Evolutionary conservation across 2,888 invertebrate genomes (phyloP).

Genomic region (Morpho achilles): DNA sequence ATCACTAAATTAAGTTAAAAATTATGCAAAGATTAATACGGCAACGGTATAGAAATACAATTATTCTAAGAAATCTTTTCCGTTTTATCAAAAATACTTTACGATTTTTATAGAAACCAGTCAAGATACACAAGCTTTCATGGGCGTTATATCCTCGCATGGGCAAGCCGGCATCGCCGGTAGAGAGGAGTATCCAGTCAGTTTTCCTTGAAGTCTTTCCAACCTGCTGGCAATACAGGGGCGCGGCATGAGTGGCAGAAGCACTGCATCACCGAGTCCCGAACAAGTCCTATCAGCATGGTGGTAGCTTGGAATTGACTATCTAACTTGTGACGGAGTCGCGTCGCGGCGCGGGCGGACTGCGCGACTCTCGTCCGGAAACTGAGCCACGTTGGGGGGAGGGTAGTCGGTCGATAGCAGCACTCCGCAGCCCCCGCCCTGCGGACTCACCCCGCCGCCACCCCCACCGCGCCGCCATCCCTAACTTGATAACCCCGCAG

Average conservation of each 20-base stretch:
- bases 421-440: constrained; percentile 67
- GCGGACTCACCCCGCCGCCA: constrained; percentile 61
- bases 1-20: too few relatives aligned
- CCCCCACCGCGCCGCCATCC: constrained; percentile 62
- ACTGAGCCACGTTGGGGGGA: constrained; percentile 76
- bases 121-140: constrained; percentile 29
- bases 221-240: constrained; percentile 87
- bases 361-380: constrained; percentile 82
- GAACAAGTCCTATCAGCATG: constrained; percentile 94
- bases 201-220: constrained; percentile 45
- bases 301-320: constrained; percentile 67
- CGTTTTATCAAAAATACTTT: constrained; percentile 3
- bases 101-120: constrained; percentile 7
- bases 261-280: constrained; percentile 95
- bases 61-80: too few relatives aligned
- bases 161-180: constrained; percentile 48
- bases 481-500: constrained; percentile 75
- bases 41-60: too few relatives aligned
- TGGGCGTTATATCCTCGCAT: constrained; percentile 49
- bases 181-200: constrained; percentile 30
- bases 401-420: constrained; percentile 80
- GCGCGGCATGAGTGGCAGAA: constrained; percentile 96
- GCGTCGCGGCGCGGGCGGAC: constrained; percentile 77
- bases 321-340: constrained; percentile 72
- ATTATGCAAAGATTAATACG: too few relatives aligned